A percentile compares a stretch with the other conserved stretches of the same genome.
These are phyloP conservation scores for Cephalophus harveyi DNA, from an alignment of 2,113 vertebrate species.

Conservation along the genomic window DNA sequence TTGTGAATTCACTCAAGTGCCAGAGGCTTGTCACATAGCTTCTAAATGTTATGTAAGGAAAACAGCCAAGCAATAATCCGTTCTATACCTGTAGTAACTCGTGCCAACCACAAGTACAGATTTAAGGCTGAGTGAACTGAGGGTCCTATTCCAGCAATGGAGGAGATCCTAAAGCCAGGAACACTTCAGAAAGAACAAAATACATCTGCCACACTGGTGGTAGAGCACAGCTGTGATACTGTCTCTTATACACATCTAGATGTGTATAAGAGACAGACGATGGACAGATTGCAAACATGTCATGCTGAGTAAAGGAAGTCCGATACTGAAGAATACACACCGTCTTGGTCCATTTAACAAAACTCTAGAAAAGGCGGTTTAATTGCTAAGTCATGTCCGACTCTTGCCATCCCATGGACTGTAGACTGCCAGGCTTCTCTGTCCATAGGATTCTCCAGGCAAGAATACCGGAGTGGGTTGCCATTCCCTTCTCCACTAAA, in stretches of 20 bases:
- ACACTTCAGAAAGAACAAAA: not conserved
- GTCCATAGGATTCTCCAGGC: not conserved
- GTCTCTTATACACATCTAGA: no score
- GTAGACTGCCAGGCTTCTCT: not conserved
- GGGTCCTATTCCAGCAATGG: not conserved
- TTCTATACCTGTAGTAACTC: not conserved
- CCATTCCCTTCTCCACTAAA: not conserved
- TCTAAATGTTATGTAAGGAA: not conserved
- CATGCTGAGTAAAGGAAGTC: not conserved
- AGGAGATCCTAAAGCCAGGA: not conserved
- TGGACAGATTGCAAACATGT: not conserved
- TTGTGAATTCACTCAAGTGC: not conserved
- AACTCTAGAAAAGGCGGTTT: not conserved
- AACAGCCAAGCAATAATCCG: not conserved
- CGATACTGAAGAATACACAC: not conserved
- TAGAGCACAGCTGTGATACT: not conserved
- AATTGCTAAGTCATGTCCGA: not conserved
- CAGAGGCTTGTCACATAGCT: not conserved
- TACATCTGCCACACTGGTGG: not conserved
- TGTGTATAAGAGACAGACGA: no score
- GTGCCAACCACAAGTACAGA: not conserved
- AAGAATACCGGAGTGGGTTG: not conserved
- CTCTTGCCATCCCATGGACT: not conserved
- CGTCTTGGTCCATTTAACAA: not conserved
- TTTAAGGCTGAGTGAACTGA: not conserved